These are phyloP conservation scores for Leptinotarsa haldemani DNA, from an alignment of 2,888 invertebrate genomes.

Conservation along the genomic window DNA sequence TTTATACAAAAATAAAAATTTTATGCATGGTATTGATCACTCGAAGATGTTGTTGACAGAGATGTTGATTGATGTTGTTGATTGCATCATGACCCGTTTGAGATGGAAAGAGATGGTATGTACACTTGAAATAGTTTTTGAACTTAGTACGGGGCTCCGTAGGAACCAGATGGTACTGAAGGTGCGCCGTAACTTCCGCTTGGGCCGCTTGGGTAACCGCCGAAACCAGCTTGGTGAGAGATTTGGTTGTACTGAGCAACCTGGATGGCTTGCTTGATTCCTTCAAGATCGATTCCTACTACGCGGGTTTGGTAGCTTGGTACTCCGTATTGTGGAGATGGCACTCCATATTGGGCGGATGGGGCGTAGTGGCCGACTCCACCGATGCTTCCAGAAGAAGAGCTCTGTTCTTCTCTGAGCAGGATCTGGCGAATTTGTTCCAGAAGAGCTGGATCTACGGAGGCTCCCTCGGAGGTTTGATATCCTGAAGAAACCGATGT, in stretches of 20 bases:
- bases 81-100: slow-evolving; percentile 66
- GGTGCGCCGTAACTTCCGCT: slow-evolving; percentile 68
- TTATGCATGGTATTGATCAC: slow-evolving; percentile 57
- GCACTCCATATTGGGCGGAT: slow-evolving; percentile 76
- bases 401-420: slow-evolving; percentile 81
- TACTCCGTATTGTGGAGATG: slow-evolving; percentile 76
- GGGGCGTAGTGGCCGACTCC: slow-evolving; percentile 70
- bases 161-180: slow-evolving; percentile 69
- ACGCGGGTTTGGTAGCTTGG: slow-evolving; percentile 73
- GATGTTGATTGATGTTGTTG: slow-evolving; percentile 50
- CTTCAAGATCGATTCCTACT: slow-evolving; percentile 87
- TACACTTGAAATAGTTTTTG: slow-evolving; percentile 57
- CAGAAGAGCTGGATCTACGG: slow-evolving; percentile 82
- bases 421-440: slow-evolving; percentile 89
- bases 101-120: slow-evolving; percentile 56
- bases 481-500: slow-evolving; percentile 81
- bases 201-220: slow-evolving; percentile 67
- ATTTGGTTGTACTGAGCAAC: slow-evolving; percentile 86
- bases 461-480: slow-evolving; percentile 85
- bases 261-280: slow-evolving; percentile 87
- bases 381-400: slow-evolving; percentile 67
- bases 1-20: slow-evolving; percentile 66
- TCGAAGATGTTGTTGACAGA: slow-evolving; percentile 53
- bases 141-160: slow-evolving; percentile 52
- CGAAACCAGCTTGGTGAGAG: slow-evolving; percentile 67